Evolutionary conservation across 2,888 invertebrate species (phyloP), one percentile per base, ranked within the genome.

Genomic region (Eupelmus urozonus): DNA sequence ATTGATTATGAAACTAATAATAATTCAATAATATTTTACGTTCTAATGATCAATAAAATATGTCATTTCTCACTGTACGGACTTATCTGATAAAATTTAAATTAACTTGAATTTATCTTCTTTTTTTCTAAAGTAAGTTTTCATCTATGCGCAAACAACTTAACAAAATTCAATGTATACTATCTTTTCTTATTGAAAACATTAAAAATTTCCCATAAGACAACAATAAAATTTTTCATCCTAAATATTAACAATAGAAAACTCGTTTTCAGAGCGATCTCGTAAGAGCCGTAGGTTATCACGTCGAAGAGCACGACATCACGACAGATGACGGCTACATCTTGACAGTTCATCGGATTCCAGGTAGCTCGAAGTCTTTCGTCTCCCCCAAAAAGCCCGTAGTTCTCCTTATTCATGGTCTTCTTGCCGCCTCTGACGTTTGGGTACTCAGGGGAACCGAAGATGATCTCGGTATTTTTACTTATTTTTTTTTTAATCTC

Each of bases 261-360:
- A n/a, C 1, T 29, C 3, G 20, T 55, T 16, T 82, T 67, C 74
- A 85, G 84, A 65, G 82, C 18, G 83, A 85, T 55, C 74, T 84
- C 23, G 85, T 83, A 49, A 74, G 74, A 70, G 51, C 67, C 42
- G 79, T 76, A 7, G 84, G 83, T 60, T 85, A 85, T 65, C 40
- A 78, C 23, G 84, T 71, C n/a, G 84, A 85, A 75, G 83, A 83
- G 63, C 83, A 84, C 69, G 80, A 81, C n/a, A 81, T 85, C 3
- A 82, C 80, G 16, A 85, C 85, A 27, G 82, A 81, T 34, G 85
- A 85, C 60, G 84, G 83, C n/a, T 85, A 84, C 77, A 81, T 84
- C 57, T 74, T 85, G 81, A 79, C 80, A 57, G 49, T 84, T 18
- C 84, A 85, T 73, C 82, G 85, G 76, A 84, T 85, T n/a, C 77